Conservation (phyloP, 2,113 vertebrate species). For the Melozone crissalis region DNA sequence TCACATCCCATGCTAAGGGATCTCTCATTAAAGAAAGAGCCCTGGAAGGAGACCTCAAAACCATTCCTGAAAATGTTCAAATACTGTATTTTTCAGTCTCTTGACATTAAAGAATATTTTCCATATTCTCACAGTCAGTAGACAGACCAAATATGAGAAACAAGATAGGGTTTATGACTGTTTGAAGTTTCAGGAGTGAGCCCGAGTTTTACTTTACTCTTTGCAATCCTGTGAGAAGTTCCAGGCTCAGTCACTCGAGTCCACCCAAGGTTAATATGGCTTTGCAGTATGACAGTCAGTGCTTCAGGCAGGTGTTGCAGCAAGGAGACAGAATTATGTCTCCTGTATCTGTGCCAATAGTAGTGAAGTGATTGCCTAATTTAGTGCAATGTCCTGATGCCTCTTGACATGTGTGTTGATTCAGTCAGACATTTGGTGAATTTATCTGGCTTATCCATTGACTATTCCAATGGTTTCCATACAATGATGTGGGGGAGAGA, state of each 20-base stretch:
- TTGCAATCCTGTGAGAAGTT: neutral
- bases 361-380: neutral
- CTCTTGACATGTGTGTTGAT: neutral
- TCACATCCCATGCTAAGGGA: neutral
- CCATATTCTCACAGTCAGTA: neutral
- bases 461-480: neutral
- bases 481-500: neutral
- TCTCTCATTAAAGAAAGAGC: neutral
- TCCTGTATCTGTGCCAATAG: neutral
- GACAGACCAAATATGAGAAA: neutral
- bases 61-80: neutral
- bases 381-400: neutral
- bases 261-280: neutral
- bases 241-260: neutral
- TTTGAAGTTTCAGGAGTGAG: neutral
- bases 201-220: neutral
- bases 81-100: neutral
- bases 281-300: neutral
- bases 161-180: neutral
- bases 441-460: neutral
- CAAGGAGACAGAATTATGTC: neutral
- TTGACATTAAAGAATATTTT: neutral
- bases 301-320: neutral
- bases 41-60: neutral
- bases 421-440: neutral